phyloP scores from a whole-genome alignment of 1,140 invertebrate species.

The Agrilus planipennis region DNA sequence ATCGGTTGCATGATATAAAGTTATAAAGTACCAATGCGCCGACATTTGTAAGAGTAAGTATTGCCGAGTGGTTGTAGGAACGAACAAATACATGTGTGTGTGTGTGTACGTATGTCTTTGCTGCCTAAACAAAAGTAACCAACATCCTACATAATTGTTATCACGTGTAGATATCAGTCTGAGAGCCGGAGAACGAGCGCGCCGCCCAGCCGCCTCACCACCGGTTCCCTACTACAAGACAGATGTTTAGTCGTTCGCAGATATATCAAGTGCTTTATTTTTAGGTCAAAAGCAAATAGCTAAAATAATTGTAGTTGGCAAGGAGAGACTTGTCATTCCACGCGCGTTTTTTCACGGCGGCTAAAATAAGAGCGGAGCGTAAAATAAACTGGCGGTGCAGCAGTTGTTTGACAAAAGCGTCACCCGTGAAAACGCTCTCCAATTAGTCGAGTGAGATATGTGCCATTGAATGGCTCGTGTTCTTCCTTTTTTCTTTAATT shows the following conservation, averaged over 20 bases:
- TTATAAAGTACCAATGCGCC: no score
- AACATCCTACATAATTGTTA: conserved; percentile 10
- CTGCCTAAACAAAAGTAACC: not conserved
- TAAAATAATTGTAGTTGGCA: conserved; percentile 24
- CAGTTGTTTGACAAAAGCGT: conserved; percentile 28
- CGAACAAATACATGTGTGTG: not conserved
- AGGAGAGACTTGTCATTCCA: conserved; percentile 12
- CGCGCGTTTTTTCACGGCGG: conserved; percentile 11
- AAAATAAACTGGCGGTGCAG: conserved; percentile 19
- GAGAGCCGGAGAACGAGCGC: not conserved
- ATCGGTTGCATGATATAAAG: no score
- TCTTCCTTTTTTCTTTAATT: no score
- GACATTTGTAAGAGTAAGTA: no score
- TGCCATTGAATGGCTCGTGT: conserved; percentile 10
- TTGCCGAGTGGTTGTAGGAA: not conserved
- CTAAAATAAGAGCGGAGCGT: conserved; percentile 14
- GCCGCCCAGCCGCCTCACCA: no score
- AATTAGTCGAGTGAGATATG: conserved; percentile 29
- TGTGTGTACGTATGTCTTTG: not conserved
- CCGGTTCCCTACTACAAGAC: conserved; percentile 5
- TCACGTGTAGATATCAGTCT: conserved; percentile 9
- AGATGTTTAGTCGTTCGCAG: conserved; percentile 14
- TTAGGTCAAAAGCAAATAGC: conserved; percentile 18
- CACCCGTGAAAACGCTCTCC: conserved; percentile 26
- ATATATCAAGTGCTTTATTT: conserved; percentile 15